These are phyloP conservation scores for Ochropleura leucogaster DNA, from an alignment of 2,888 invertebrate genomes.

Conservation along the genomic window DNA sequence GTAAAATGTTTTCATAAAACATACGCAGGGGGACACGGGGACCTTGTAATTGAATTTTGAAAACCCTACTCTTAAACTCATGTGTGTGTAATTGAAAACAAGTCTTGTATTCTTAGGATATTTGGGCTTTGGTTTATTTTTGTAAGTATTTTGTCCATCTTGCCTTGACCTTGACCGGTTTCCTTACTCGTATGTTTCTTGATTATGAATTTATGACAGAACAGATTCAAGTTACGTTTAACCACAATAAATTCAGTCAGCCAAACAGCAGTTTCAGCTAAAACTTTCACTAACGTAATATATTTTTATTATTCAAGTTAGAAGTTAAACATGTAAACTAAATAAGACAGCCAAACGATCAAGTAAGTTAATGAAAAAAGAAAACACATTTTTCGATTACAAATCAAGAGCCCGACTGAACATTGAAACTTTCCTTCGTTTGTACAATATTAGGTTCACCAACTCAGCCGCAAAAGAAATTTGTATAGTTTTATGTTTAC, in stretches of 20 bases:
- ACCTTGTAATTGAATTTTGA: slow-evolving; percentile 84
- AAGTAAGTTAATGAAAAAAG: not conserved
- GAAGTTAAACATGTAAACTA: not conserved
- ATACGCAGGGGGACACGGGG: slow-evolving; percentile 76
- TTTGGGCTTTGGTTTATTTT: not conserved
- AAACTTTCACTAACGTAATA: not conserved
- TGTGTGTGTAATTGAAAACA: slow-evolving; percentile 66
- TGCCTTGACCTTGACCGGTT: not conserved
- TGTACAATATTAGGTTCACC: slow-evolving; percentile 31
- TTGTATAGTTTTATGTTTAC: slow-evolving; percentile 32
- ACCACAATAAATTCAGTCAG: no score
- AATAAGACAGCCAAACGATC: not conserved
- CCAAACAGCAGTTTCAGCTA: not conserved
- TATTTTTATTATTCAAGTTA: not conserved
- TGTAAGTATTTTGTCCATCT: no score
- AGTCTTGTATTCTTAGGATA: not conserved
- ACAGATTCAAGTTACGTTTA: not conserved
- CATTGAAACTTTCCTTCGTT: slow-evolving; percentile 7
- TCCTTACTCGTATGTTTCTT: not conserved
- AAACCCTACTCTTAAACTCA: slow-evolving; percentile 72
- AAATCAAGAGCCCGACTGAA: slow-evolving; percentile 21
- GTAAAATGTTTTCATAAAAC: slow-evolving; percentile 83
- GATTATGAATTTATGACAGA: not conserved
- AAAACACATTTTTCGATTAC: slow-evolving; percentile 34
- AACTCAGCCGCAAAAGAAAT: slow-evolving; percentile 26